Evolutionary conservation across 2,113 vertebrate species (phyloP).

Genomic region (Tauraco erythrolophus): DNA sequence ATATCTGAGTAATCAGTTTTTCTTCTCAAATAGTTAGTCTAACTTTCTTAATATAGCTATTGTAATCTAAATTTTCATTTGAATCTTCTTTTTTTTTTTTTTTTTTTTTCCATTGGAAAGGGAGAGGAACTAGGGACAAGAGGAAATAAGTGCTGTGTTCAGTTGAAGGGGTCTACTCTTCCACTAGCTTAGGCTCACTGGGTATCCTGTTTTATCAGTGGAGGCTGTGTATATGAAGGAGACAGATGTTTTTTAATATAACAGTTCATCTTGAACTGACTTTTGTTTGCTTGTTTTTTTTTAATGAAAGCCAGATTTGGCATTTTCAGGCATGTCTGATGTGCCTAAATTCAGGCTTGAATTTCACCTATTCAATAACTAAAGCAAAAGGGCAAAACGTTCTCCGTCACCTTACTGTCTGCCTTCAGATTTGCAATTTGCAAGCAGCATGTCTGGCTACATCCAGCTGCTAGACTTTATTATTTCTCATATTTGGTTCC

Average conservation of each 20-base stretch:
- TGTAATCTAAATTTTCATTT: background rate
- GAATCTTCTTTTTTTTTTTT: background rate
- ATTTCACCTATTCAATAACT: background rate
- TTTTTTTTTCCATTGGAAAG: background rate
- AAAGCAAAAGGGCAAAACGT: background rate
- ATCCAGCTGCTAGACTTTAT: background rate
- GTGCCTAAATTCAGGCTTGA: background rate
- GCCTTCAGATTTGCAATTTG: background rate
- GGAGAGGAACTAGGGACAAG: background rate
- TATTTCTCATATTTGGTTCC: background rate
- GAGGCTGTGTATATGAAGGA: accelerated
- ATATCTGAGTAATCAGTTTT: background rate
- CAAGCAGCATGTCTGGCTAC: background rate
- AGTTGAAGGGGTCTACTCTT: background rate
- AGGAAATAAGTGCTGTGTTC: background rate
- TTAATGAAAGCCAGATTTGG: background rate
- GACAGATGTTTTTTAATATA: background rate
- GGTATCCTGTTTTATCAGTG: background rate
- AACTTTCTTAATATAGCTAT: background rate
- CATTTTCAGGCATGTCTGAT: background rate
- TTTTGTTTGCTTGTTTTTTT: background rate
- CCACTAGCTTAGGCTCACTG: background rate
- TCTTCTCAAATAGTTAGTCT: background rate
- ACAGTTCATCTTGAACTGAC: background rate
- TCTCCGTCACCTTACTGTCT: background rate